These are phyloP conservation scores for Sarcophaga caerulescens DNA, from an alignment of 2,888 invertebrate species.

Conservation along the genomic window DNA sequence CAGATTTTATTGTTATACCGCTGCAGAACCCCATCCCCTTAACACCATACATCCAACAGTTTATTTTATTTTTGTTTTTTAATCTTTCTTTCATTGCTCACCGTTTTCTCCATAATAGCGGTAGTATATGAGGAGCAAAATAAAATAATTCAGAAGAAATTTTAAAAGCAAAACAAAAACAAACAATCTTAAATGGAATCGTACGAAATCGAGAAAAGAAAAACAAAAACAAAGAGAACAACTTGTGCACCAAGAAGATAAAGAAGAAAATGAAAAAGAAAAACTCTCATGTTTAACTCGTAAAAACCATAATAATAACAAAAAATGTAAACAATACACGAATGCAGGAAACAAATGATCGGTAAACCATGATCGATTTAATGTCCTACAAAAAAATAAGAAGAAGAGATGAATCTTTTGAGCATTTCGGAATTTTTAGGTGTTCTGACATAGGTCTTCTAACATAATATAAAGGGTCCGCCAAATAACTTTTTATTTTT, in stretches of 20 bases:
- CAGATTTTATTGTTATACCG: neutral
- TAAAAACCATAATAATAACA: slow-evolving; percentile 10
- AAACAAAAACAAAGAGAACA: neutral
- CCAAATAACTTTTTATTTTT: no score
- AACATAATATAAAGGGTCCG: no score
- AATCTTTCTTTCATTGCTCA: slow-evolving; percentile 18
- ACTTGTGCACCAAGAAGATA: neutral
- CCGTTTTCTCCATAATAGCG: slow-evolving; percentile 40
- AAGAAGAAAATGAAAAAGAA: neutral
- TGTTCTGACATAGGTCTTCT: no score
- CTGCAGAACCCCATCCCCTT: slow-evolving; percentile 10
- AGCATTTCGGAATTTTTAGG: no score
- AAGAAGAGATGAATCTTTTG: neutral
- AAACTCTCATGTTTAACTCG: slow-evolving; percentile 22
- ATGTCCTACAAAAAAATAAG: neutral
- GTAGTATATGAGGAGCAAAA: slow-evolving; percentile 75
- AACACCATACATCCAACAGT: neutral
- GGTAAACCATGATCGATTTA: neutral
- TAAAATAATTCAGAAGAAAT: slow-evolving; percentile 78
- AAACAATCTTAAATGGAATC: slow-evolving; percentile 72
- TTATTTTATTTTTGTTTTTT: slow-evolving; percentile 38
- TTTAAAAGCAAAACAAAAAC: slow-evolving; percentile 71
- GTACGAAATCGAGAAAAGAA: slow-evolving; percentile 6
- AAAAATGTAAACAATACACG: neutral
- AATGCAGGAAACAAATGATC: neutral